Base-by-base conservation (phyloP, 92 coral and sea anemone species). In the Siderastrea radians region DNA sequence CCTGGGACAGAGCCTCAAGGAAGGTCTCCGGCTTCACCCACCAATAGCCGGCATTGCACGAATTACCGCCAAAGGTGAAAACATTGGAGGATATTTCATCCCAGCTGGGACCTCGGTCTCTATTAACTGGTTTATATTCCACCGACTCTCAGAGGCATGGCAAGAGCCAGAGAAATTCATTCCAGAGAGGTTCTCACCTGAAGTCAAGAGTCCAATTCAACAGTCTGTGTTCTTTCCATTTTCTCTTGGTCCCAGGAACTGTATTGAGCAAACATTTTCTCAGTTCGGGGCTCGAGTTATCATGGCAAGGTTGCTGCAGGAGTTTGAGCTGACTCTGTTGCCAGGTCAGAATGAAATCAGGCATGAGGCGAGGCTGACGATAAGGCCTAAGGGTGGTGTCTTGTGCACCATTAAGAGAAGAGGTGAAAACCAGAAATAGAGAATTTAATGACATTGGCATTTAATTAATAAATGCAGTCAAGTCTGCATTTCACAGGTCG, bases 241-340 rank as follows among this genome's bases (percentile, higher is more conserved):
- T 79, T 93, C 98, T 52, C 73, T 91, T 48, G 99, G 99, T 8
- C 99, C 96, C 3, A 94, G 95, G 14, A 95, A 93, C 45, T 96
- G 99, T 67, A 95, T 96, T 53, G 99, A 98, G 15, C 98, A 96
- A 76, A 95, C 99, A 9, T 83, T 96, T 55, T 96, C 99, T 63
- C 91, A 91, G 88, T 88, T 96, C 78, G 99, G 95, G 76, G 98
- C 98, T 3, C 96, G 93, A 60, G 93, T 96, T 43, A 84, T 96
- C 1, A 86, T 96, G 93, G 96, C 96, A 43, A 79, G 95, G 17
- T 77, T 96, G 76, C 87, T 96, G 72, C 95, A 90, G 79, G 90
- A 95, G 70, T 96, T 90, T 88, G 88, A 92, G 77, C 84, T 96
- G 68, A 77, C 90, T 14, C 93, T 96, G 7, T 77, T 88, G 48